phyloP scores from a whole-genome alignment of 1,140 invertebrate genomes.

The Drosophila mauritiana region DNA sequence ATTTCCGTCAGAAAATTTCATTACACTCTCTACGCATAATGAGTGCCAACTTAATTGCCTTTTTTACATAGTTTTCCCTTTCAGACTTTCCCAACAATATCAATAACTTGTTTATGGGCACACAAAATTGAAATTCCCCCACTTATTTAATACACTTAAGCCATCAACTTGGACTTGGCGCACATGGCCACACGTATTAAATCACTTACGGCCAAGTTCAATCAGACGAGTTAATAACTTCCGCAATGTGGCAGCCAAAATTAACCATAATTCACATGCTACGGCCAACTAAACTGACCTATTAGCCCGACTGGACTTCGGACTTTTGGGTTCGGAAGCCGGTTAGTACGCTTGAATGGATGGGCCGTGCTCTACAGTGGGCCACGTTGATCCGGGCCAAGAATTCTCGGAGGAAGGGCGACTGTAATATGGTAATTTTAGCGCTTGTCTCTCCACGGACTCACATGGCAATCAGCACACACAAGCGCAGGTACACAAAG shows the following conservation, averaged over 20 bases:
- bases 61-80: neutral
- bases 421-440: conserved; percentile 70
- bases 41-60: neutral
- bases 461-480: conserved; percentile 32
- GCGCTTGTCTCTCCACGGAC: conserved; percentile 63
- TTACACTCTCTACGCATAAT: neutral
- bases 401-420: conserved; percentile 12
- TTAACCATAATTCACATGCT: conserved; percentile 66
- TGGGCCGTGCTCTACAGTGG: conserved; percentile 2
- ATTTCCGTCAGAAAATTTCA: neutral
- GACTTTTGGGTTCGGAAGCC: neutral
- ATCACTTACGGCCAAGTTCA: conserved; percentile 58
- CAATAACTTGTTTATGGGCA: conserved; percentile 25
- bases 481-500: conserved; percentile 48
- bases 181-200: conserved; percentile 22
- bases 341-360: conserved; percentile 38
- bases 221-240: conserved; percentile 78
- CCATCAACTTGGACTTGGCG: conserved; percentile 22
- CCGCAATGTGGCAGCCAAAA: conserved; percentile 69
- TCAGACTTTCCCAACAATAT: conserved; percentile 6
- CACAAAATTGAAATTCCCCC: conserved; percentile 28
- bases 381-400: conserved; percentile 26
- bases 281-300: conserved; percentile 60
- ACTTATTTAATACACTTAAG: conserved; percentile 33
- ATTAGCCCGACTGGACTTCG: conserved; percentile 41